A percentile compares a stretch with the other conserved stretches of the same genome.
These are phyloP conservation scores for Sarcophaga carnaria DNA, from an alignment of 2,888 invertebrate species.

Conservation along the genomic window DNA sequence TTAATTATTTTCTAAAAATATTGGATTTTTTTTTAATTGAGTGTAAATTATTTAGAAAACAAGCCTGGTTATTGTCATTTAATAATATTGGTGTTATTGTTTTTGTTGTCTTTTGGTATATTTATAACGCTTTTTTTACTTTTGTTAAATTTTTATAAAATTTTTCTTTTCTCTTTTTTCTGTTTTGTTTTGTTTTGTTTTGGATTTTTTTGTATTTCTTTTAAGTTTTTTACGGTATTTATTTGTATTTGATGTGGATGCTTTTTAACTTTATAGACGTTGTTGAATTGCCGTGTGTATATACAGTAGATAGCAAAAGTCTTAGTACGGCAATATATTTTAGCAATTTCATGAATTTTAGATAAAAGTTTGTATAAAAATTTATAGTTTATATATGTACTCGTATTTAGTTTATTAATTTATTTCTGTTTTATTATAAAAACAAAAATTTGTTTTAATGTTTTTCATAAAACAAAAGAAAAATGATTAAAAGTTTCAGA, in stretches of 20 bases:
- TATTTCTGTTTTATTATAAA: no score
- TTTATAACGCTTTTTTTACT: conserved; percentile 37
- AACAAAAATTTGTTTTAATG: no score
- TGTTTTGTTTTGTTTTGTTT: conserved; percentile 20
- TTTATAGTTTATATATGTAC: no score
- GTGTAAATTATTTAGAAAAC: conserved; percentile 45
- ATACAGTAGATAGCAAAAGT: no score
- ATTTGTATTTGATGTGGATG: conserved; percentile 1
- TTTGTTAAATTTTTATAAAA: background rate
- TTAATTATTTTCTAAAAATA: no score
- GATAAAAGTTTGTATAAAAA: no score
- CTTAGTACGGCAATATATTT: no score
- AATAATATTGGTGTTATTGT: background rate
- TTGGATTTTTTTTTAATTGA: background rate
- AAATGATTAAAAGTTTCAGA: no score
- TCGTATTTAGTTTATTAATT: no score
- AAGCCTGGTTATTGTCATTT: conserved; percentile 52
- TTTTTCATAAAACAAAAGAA: no score
- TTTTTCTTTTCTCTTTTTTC: background rate
- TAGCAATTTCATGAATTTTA: no score
- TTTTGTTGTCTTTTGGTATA: conserved; percentile 5
- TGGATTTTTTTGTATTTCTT: background rate
- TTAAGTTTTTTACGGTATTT: conserved; percentile 9
- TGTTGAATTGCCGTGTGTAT: background rate
- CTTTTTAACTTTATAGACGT: background rate